phyloP scores from a whole-genome alignment of 2,888 invertebrate species.

The Thymelicus sylvestris region DNA sequence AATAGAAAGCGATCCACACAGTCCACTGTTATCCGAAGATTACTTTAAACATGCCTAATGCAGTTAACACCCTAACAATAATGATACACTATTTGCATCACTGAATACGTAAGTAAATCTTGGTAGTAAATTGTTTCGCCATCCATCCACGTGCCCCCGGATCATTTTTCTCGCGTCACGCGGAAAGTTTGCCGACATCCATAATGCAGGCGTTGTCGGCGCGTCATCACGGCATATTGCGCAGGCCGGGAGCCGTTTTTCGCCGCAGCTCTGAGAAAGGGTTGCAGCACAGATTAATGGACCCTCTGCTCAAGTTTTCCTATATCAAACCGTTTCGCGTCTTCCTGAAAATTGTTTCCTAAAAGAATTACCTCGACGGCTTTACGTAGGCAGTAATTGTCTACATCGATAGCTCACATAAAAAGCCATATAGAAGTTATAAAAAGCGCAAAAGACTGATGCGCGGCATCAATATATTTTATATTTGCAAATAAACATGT shows the following conservation, averaged over 20 bases:
- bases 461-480: slow-evolving; percentile 72
- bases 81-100: neutral
- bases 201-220: slow-evolving; percentile 81
- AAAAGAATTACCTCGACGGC: slow-evolving; percentile 1
- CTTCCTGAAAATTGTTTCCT: slow-evolving; percentile 2
- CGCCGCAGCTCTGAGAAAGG: slow-evolving; percentile 57
- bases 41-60: no score
- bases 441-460: slow-evolving; percentile 54
- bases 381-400: slow-evolving; percentile 14
- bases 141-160: slow-evolving; percentile 71
- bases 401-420: slow-evolving; percentile 25
- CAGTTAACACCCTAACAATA: neutral
- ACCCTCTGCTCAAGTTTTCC: slow-evolving; percentile 47
- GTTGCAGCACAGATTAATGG: slow-evolving; percentile 69
- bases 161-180: slow-evolving; percentile 84
- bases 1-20: no score
- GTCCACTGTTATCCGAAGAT: no score
- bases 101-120: slow-evolving; percentile 40
- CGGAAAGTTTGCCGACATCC: slow-evolving; percentile 75
- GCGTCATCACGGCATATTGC: slow-evolving; percentile 81
- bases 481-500: slow-evolving; percentile 82
- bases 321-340: slow-evolving; percentile 1
- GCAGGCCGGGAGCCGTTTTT: slow-evolving; percentile 44
- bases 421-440: slow-evolving; percentile 40
- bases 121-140: slow-evolving; percentile 68